A percentile compares a stretch with the other conserved stretches of the same genome.
phyloP scores from a whole-genome alignment of 1,140 invertebrate genomes.

The Goniozus legneri region DNA sequence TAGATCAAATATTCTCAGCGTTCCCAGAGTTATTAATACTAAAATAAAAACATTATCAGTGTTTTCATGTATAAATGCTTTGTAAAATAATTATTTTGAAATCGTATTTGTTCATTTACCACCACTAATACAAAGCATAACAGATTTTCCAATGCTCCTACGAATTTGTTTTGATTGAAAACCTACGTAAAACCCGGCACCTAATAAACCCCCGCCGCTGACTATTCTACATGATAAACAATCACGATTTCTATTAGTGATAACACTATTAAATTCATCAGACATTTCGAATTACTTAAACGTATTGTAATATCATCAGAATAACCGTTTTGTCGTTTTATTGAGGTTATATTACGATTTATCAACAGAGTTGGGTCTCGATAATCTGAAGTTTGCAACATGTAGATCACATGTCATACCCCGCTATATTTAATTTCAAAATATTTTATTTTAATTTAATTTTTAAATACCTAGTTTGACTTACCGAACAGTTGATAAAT shows the following conservation, averaged over 20 bases:
- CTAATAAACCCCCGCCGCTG: constrained; percentile 45
- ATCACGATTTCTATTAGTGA: constrained; percentile 35
- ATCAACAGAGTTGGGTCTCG: too few relatives aligned
- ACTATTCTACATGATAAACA: constrained; percentile 45
- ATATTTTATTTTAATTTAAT: too few relatives aligned
- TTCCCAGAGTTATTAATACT: constrained; percentile 33
- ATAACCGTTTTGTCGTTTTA: too few relatives aligned
- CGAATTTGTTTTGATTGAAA: constrained; percentile 39
- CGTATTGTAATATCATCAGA: too few relatives aligned
- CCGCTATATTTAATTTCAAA: too few relatives aligned
- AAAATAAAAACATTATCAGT: constrained; percentile 16
- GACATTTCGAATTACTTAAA: neutral
- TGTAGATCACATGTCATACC: too few relatives aligned
- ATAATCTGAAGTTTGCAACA: too few relatives aligned
- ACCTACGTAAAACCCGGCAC: constrained; percentile 43
- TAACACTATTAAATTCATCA: constrained; percentile 16
- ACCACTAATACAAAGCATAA: neutral
- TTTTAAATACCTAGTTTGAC: too few relatives aligned
- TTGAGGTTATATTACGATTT: too few relatives aligned
- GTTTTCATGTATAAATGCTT: constrained; percentile 4
- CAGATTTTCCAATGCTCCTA: constrained; percentile 1
- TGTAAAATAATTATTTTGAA: neutral
- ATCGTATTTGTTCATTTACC: neutral
- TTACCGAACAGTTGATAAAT: too few relatives aligned
- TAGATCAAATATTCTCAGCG: constrained; percentile 35